Evolutionary conservation across 1,140 invertebrate species (phyloP), one percentile per base, ranked within the genome.

Genomic region (Neodiprion pinetum): DNA sequence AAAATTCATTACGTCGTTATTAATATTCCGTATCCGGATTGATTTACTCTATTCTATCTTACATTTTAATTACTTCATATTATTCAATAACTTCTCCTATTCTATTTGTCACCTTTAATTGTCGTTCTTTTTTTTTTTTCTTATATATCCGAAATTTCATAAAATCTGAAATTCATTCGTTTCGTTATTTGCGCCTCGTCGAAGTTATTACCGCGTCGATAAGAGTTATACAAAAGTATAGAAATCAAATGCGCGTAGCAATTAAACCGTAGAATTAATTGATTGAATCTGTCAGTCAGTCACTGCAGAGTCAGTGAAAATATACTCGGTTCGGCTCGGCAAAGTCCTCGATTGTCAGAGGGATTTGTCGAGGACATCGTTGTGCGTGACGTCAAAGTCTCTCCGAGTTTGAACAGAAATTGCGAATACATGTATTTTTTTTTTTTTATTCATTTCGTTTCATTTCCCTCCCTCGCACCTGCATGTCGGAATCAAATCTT

Each of bases 1-100:
- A 61, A 61, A 61, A 61, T 61, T 61, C 53, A 61, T 61, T 61
- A 61, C 53, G 53, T 61, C 53, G 53, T 61, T 12, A 61, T 61
- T 61, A 61, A 61, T 61, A 61, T 61, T 61, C 53, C 53, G n/a
- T 9, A 61, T 61, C 53, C n/a, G 53, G 53, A 17, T 61, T 8
- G 53, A 61, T 61, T 7, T 17, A 14, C n/a, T 61, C n/a, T 61
- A 61, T 61, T 61, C n/a, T 61, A 61, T 61, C 53, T 17, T 17
- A 17, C 9, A 61, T 61, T 61, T 14, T 61, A 40, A 40, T 40
- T 40, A 40, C 5, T 40, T 40, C 28, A 40, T 40, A 40, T 40
- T 40, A 40, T 40, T 40, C 53, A 40, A 40, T 40, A 40, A 40
- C 28, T 61, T 61, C 53, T 61, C 11, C 53, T 61, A 9, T 61